Conservation (phyloP, 2,888 invertebrate species). For the Bombylius discolor region DNA sequence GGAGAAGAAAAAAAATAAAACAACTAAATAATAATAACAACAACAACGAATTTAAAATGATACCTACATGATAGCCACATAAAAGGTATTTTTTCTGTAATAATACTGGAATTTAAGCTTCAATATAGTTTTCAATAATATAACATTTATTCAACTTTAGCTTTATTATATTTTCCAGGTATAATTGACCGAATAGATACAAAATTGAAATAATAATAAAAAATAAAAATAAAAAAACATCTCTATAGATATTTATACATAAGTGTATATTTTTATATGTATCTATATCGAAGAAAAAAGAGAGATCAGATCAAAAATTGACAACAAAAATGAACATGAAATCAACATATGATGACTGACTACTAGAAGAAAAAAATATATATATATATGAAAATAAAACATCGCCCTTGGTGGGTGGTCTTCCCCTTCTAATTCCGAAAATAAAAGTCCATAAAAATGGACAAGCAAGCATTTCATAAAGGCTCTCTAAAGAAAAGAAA, state of each 20-base stretch:
- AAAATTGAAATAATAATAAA: too few species aligned
- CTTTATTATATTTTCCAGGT: too few species aligned
- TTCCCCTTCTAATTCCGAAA: constrained; percentile 12
- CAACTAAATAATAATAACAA: too few species aligned
- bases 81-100: background rate
- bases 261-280: too few species aligned
- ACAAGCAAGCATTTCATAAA: background rate
- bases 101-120: background rate
- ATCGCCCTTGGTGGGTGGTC: constrained; percentile 13
- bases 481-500: background rate
- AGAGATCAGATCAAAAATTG: background rate
- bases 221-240: too few species aligned
- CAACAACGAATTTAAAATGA: background rate
- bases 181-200: too few species aligned
- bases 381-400: constrained; percentile 9
- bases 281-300: background rate
- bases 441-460: constrained; percentile 13
- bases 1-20: too few species aligned
- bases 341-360: constrained; percentile 11
- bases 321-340: background rate
- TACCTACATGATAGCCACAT: background rate
- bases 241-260: too few species aligned
- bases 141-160: too few species aligned
- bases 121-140: background rate
- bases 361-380: constrained; percentile 1